Conservation (phyloP, 2,888 invertebrate genomes). For the Oscheius onirici region DNA sequence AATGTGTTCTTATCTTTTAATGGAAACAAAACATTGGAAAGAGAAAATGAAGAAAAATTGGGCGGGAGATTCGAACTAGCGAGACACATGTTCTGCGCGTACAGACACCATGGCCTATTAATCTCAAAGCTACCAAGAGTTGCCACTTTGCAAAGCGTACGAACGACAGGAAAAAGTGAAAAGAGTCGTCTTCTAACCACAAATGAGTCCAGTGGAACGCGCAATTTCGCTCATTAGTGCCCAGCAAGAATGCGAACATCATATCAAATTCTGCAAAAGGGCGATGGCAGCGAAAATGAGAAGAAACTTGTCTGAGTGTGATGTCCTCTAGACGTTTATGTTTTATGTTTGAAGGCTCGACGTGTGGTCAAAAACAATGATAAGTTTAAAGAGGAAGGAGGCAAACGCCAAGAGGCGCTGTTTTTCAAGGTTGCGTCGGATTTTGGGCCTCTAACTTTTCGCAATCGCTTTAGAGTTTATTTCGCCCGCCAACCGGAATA, state of each 20-base stretch:
- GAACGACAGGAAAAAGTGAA: too few relatives aligned
- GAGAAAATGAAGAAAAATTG: background rate
- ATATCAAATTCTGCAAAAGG: constrained; percentile 3
- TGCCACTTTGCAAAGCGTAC: too few relatives aligned
- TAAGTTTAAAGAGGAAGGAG: background rate
- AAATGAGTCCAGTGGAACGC: background rate
- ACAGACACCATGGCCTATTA: background rate
- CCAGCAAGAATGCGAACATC: constrained; percentile 5
- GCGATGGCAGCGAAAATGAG: background rate
- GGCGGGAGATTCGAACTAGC: constrained; percentile 12
- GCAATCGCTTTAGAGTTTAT: constrained; percentile 9
- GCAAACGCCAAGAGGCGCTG: background rate
- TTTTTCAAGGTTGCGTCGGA: constrained; percentile 1
- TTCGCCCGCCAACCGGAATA: constrained; percentile 13
- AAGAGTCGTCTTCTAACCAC: background rate
- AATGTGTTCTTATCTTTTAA: background rate
- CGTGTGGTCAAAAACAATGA: constrained; percentile 3
- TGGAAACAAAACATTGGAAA: background rate
- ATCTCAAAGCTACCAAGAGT: background rate
- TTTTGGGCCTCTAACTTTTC: constrained; percentile 14
- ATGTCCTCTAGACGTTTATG: background rate
- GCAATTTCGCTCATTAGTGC: background rate
- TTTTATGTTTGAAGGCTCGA: background rate
- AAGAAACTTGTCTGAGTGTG: constrained; percentile 12
- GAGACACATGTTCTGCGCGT: constrained; percentile 2